Evolutionary conservation across 1,140 invertebrate species (phyloP), one percentile per base, ranked within the genome.

Genomic region (Leptestheria dahalacensis): DNA sequence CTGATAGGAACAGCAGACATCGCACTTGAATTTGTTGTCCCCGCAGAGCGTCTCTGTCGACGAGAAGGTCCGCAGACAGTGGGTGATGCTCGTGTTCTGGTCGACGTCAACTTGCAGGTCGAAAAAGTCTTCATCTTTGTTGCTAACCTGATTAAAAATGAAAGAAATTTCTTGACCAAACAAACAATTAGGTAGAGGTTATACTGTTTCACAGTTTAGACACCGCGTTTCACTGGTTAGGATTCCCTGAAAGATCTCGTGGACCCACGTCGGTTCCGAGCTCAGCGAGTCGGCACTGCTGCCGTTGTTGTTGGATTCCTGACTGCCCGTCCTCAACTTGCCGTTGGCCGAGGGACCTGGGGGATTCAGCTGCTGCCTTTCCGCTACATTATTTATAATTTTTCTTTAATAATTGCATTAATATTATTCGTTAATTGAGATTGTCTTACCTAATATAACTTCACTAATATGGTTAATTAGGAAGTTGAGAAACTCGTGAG

Each of bases 1-100:
- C 47, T 67, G 95, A 75, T 99, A 98, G 72, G 91, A 96, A 72
- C 91, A 93, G 72, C 97, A 99, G 66, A 96, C 90, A 76, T 99
- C 95, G 77, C 97, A 99, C 75, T 97, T 97, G 71, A 99, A 99
- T 77, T 99, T 99, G 77, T 98, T 97, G 72, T 99, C 96, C 67
- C 88, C 92, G 75, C 93, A 95, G n/a, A 99, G 78, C 15, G 95
- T 99, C 74, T 99, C 96, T 61, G 93, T 98, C 74, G 94, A 95
- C 68, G 91, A 96, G 73, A 98, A 99, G 71, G 91, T 96, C 64
- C 90, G 80, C 62, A 99, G 78, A 77, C 97, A 99, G 72, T 98
- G 92, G 1, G 93, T 98, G 62, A 99, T 97, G 62, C 92, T 97
- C 9, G 96, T 98, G 73, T 99, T 99, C 72, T 98, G 94, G 74